Percentiles rank a stretch among this genome's conserved stretches.
These are phyloP conservation scores for Pseudomyrmex gracilis DNA, from an alignment of 1,140 invertebrate species.

Conservation along the genomic window DNA sequence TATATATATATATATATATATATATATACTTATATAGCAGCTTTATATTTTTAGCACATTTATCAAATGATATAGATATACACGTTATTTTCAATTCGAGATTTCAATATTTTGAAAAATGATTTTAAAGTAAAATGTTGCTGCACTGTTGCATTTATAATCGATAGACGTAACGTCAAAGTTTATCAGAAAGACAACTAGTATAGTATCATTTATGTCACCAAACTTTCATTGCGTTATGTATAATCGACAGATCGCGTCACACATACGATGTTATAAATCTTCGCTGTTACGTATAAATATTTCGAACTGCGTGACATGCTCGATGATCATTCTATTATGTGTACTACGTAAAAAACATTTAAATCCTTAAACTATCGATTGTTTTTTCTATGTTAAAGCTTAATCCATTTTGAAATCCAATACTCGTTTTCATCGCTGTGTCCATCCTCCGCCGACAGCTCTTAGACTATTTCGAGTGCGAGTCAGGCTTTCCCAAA, in stretches of 20 bases:
- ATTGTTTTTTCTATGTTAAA: conserved; percentile 16
- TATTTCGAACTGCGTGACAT: background rate
- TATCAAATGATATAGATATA: background rate
- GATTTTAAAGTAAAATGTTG: background rate
- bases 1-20: no score
- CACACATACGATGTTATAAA: conserved; percentile 7
- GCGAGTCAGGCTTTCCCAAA: conserved; percentile 81
- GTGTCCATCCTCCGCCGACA: conserved; percentile 55
- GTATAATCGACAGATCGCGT: background rate
- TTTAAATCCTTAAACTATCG: background rate
- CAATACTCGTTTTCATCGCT: conserved; percentile 73
- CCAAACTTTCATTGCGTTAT: background rate
- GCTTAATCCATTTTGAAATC: conserved; percentile 75
- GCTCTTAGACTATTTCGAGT: conserved; percentile 83
- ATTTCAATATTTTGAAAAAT: background rate
- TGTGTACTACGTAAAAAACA: background rate
- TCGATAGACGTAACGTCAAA: background rate
- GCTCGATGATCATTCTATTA: conserved; percentile 26
- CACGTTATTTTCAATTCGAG: background rate
- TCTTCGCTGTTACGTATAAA: conserved; percentile 32
- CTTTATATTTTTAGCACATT: background rate
- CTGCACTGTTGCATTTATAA: background rate
- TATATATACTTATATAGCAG: no score
- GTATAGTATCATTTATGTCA: background rate
- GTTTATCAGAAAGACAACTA: background rate